phyloP scores from a whole-genome alignment of 2,888 invertebrate genomes.

The Kuschelorhynchus macadamiae region DNA sequence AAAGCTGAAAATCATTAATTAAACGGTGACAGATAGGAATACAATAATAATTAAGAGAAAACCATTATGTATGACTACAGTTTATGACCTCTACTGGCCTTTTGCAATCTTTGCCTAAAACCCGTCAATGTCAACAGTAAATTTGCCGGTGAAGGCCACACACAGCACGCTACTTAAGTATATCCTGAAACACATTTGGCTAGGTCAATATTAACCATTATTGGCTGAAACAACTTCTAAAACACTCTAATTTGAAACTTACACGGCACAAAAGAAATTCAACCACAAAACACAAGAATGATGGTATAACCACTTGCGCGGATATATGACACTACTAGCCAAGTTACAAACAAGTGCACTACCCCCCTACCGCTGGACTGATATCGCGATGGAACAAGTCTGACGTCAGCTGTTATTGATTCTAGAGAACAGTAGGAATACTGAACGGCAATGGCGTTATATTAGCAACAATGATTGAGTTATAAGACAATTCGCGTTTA shows the following conservation, averaged over 20 bases:
- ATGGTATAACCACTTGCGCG: conserved; percentile 68
- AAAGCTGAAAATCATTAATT: conserved; percentile 33
- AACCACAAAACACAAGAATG: conserved; percentile 68
- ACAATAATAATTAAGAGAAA: conserved; percentile 4
- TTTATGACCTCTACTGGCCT: conserved; percentile 69
- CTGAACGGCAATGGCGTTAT: conserved; percentile 63
- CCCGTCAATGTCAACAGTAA: conserved; percentile 70
- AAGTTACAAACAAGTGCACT: conserved; percentile 69
- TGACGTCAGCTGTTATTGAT: conserved; percentile 69
- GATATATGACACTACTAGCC: conserved; percentile 69
- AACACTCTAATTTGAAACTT: conserved; percentile 59
- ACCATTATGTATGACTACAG: conserved; percentile 48
- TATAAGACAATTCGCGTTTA: conserved; percentile 49
- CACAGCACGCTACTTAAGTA: conserved; percentile 65
- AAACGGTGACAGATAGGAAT: conserved; percentile 20
- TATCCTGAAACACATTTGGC: conserved; percentile 36
- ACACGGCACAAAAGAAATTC: conserved; percentile 62
- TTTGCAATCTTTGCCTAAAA: conserved; percentile 68
- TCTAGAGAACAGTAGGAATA: conserved; percentile 60
- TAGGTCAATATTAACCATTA: conserved; percentile 38
- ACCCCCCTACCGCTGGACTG: conserved; percentile 65
- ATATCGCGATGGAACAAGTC: conserved; percentile 66
- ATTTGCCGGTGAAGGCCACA: conserved; percentile 69
- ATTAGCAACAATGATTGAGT: conserved; percentile 58
- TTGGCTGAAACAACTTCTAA: conserved; percentile 17